Conservation (phyloP, 2,113 vertebrate species). For the Malaclemys terrapin region DNA sequence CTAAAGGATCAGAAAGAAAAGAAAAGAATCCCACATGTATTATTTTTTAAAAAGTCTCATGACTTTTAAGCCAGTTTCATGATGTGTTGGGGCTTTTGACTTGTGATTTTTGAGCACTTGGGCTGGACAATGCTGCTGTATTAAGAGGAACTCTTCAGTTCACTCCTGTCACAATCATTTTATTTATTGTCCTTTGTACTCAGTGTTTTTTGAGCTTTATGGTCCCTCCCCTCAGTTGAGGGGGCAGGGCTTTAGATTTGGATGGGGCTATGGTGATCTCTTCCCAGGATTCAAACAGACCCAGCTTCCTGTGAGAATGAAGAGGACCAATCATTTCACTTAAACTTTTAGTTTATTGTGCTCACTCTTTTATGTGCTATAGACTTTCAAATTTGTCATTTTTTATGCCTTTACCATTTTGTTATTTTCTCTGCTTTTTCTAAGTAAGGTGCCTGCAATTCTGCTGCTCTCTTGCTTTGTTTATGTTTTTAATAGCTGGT, state of each 20-base stretch:
- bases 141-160: not conserved
- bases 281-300: not conserved
- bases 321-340: not conserved
- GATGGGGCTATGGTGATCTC: no score
- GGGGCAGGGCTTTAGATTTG: no score
- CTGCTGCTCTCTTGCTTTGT: not conserved
- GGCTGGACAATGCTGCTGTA: conserved; percentile 10
- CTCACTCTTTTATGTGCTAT: not conserved
- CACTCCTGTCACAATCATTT: not conserved
- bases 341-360: not conserved
- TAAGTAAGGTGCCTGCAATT: not conserved
- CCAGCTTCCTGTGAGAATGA: conserved; percentile 11
- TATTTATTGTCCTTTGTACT: no score
- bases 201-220: no score
- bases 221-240: no score
- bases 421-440: not conserved
- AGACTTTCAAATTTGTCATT: not conserved
- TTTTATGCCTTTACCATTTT: not conserved
- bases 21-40: not conserved
- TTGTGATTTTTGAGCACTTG: not conserved
- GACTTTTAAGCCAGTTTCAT: not conserved
- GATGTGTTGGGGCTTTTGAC: not conserved
- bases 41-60: not conserved
- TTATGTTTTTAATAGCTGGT: not conserved
- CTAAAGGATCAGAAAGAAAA: not conserved